Evolutionary conservation across 2,888 invertebrate species (phyloP).

Genomic region (Leucophenga montana): DNA sequence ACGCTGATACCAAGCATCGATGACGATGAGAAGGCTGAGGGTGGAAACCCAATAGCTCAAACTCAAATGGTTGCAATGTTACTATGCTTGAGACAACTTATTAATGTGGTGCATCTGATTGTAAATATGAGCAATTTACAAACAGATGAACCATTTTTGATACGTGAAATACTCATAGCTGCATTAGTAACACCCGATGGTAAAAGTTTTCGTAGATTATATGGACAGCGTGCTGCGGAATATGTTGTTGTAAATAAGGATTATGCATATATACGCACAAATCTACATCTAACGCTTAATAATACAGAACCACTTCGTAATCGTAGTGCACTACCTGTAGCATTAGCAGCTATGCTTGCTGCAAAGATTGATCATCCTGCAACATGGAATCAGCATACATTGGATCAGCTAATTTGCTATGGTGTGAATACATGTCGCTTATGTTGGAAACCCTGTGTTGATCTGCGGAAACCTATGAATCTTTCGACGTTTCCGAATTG

Average conservation of each 20-base stretch:
- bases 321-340: slow-evolving; percentile 66
- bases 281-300: slow-evolving; percentile 61
- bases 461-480: background rate
- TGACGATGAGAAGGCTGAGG: too few relatives aligned
- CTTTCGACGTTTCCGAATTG: background rate
- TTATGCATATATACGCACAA: slow-evolving; percentile 63
- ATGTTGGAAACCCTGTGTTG: background rate
- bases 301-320: slow-evolving; percentile 59
- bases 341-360: slow-evolving; percentile 60
- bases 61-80: slow-evolving; percentile 59
- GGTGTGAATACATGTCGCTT: slow-evolving; percentile 63
- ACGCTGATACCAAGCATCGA: slow-evolving; percentile 40
- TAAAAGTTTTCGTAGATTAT: slow-evolving; percentile 53
- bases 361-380: slow-evolving; percentile 70
- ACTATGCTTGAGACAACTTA: slow-evolving; percentile 59
- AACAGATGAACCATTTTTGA: slow-evolving; percentile 46
- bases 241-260: slow-evolving; percentile 63
- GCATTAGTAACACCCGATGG: slow-evolving; percentile 60
- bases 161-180: slow-evolving; percentile 64
- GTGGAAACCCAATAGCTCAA: too few relatives aligned
- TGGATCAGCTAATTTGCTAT: slow-evolving; percentile 67
- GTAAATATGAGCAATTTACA: slow-evolving; percentile 55
- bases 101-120: slow-evolving; percentile 64
- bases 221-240: slow-evolving; percentile 58
- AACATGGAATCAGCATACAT: slow-evolving; percentile 64